Percentiles rank a stretch among this genome's conserved stretches.
These are phyloP conservation scores for Latrodectus geometricus DNA, from an alignment of 1,140 invertebrate species.

Conservation along the genomic window DNA sequence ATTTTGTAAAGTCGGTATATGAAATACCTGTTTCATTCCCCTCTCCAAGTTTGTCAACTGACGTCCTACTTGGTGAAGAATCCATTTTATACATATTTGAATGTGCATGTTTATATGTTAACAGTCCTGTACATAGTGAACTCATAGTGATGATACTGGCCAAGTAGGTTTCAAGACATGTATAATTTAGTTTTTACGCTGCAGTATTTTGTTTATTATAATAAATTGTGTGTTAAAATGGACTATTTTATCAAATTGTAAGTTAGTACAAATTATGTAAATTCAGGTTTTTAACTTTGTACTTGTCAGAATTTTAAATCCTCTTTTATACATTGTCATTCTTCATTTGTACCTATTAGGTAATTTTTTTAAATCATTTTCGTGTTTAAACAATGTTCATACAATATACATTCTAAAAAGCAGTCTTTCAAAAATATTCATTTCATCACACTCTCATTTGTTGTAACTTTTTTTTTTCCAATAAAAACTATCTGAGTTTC, in stretches of 20 bases:
- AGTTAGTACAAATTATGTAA: slow-evolving; percentile 55
- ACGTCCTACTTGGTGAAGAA: not conserved
- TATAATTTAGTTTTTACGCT: slow-evolving; percentile 37
- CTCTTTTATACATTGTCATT: slow-evolving; percentile 28
- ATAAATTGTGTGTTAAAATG: slow-evolving; percentile 12
- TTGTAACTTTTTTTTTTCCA: not conserved
- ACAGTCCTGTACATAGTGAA: slow-evolving; percentile 44
- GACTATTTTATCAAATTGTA: slow-evolving; percentile 53
- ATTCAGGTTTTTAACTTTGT: slow-evolving; percentile 55
- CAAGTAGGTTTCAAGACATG: slow-evolving; percentile 13
- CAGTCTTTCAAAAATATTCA: slow-evolving; percentile 6
- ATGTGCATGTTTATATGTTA: slow-evolving; percentile 45
- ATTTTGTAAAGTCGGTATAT: not conserved
- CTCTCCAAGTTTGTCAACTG: not conserved
- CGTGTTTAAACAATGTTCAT: not conserved
- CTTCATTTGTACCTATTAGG: slow-evolving; percentile 20
- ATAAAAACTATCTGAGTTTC: not conserved
- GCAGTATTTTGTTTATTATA: slow-evolving; percentile 28
- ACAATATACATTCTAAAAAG: slow-evolving; percentile 12
- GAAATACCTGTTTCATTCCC: not conserved
- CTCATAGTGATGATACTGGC: slow-evolving; percentile 20
- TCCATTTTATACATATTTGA: slow-evolving; percentile 1
- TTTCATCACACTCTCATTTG: not conserved
- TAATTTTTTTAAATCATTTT: slow-evolving; percentile 13
- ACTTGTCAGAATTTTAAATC: slow-evolving; percentile 27